Evolutionary conservation across 2,888 invertebrate species (phyloP).

Genomic region (Anarsia innoxiella): DNA sequence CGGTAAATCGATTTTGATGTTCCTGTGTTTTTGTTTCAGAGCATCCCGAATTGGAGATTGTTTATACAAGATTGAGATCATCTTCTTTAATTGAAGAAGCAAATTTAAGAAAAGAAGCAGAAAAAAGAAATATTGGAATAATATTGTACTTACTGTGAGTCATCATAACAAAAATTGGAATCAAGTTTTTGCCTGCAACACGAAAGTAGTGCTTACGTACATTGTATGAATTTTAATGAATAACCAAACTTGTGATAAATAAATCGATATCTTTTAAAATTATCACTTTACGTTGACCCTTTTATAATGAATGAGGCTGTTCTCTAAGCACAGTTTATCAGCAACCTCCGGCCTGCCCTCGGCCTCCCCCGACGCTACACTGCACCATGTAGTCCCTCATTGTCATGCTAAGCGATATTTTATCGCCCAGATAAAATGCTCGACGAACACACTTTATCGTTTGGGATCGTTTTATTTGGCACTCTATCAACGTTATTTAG

Average conservation of each 20-base stretch:
- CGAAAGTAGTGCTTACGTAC: no score
- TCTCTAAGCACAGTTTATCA: neutral
- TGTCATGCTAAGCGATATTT: slow-evolving; percentile 61
- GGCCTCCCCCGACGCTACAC: slow-evolving; percentile 37
- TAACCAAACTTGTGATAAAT: no score
- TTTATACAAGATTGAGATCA: slow-evolving; percentile 23
- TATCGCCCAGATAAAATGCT: slow-evolving; percentile 54
- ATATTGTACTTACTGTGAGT: no score
- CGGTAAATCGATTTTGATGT: slow-evolving; percentile 42
- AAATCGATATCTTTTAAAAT: no score
- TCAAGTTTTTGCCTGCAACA: no score
- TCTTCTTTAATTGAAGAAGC: no score
- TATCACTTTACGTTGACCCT: no score
- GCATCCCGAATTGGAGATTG: slow-evolving; percentile 26
- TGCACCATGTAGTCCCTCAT: no score
- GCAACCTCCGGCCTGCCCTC: neutral
- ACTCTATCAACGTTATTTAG: slow-evolving; percentile 68
- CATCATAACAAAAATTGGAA: no score
- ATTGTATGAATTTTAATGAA: no score
- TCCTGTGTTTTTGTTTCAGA: slow-evolving; percentile 1
- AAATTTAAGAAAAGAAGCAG: no score
- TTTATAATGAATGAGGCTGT: neutral
- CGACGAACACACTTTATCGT: slow-evolving; percentile 49
- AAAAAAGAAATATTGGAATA: no score
- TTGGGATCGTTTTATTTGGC: slow-evolving; percentile 55